phyloP scores from a whole-genome alignment of 35 echinoderm and acorn worm species.

The Amphiura filiformis region DNA sequence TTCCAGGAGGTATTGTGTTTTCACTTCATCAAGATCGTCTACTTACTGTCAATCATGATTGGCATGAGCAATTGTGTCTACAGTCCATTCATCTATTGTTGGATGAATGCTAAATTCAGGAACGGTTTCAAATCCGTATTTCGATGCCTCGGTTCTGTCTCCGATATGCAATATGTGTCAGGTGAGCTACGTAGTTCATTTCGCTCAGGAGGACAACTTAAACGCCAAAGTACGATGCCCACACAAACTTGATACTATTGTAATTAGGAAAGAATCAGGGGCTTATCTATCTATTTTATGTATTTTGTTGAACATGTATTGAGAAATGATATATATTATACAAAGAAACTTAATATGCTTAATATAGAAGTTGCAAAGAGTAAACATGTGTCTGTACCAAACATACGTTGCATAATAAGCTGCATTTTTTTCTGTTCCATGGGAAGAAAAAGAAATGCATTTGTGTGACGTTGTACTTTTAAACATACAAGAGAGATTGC shows the following conservation, averaged over 20 bases:
- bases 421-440: too few species aligned
- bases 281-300: too few species aligned
- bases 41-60: conserved; percentile 14
- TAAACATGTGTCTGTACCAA: too few species aligned
- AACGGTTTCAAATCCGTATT: conserved; percentile 63
- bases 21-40: conserved; percentile 58
- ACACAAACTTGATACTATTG: neutral
- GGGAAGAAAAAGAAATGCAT: too few species aligned
- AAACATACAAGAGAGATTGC: too few species aligned
- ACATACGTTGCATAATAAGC: too few species aligned
- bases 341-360: too few species aligned
- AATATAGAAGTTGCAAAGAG: too few species aligned
- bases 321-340: too few species aligned
- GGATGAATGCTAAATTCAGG: conserved; percentile 73
- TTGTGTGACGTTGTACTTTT: too few species aligned
- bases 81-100: conserved; percentile 72
- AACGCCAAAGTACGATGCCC: conserved; percentile 1
- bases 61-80: conserved; percentile 73
- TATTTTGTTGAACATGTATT: too few species aligned
- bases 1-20: conserved; percentile 29
- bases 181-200: neutral
- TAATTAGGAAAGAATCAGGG: neutral
- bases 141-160: conserved; percentile 25
- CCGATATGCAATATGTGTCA: neutral
- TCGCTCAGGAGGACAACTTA: neutral